Evolutionary conservation across 2,797 vertebrate genomes (phyloP).

Genomic region (Morus bassanus): DNA sequence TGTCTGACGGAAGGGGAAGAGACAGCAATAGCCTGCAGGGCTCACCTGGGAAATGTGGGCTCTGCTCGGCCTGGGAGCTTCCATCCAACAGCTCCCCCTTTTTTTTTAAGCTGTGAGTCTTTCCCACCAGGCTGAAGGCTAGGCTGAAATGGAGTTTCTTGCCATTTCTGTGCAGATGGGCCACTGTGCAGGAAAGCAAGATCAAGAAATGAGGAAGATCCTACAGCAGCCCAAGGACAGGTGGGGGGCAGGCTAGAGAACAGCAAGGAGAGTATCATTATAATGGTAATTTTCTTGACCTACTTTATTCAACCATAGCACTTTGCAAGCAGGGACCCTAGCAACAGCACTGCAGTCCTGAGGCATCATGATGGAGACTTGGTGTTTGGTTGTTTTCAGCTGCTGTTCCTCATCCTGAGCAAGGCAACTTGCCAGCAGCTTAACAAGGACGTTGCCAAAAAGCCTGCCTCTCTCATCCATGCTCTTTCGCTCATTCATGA

Average conservation of each 20-base stretch:
- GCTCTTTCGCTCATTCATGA: background rate
- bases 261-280: background rate
- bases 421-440: background rate
- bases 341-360: background rate
- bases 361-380: background rate
- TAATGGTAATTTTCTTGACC: slow-evolving; percentile 30
- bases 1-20: background rate
- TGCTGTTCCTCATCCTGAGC: background rate
- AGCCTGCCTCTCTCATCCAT: background rate
- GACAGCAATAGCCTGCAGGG: background rate
- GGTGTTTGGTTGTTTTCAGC: background rate
- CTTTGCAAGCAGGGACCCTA: background rate
- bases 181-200: background rate
- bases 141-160: background rate
- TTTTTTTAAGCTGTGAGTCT: background rate
- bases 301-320: background rate
- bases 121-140: background rate
- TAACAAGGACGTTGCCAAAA: background rate
- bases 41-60: background rate
- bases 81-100: background rate
- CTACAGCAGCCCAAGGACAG: background rate
- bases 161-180: background rate
- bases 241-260: background rate
- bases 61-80: background rate
- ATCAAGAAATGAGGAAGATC: background rate